Evolutionary conservation across 2,113 vertebrate genomes (phyloP).

Genomic region (Eublepharis macularius): DNA sequence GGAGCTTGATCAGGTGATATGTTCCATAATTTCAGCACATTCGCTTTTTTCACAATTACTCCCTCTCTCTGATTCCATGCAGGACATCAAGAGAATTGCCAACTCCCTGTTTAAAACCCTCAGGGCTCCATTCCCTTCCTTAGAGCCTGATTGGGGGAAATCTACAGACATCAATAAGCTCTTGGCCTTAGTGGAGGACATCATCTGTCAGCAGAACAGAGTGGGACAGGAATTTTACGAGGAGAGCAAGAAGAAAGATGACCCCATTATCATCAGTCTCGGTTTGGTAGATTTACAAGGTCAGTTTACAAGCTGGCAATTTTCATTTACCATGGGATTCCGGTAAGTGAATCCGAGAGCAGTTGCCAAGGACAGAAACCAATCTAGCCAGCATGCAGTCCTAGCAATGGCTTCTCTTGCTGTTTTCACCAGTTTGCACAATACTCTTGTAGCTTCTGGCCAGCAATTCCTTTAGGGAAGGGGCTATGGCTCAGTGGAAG

Average conservation of each 20-base stretch:
- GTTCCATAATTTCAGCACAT: background rate
- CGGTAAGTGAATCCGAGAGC: background rate
- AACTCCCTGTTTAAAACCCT: constrained; percentile 84
- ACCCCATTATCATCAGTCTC: constrained; percentile 71
- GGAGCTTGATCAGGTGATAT: background rate
- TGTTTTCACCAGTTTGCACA: background rate
- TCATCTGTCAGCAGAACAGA: constrained; percentile 83
- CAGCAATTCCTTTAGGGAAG: too few relatives aligned
- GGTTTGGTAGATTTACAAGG: constrained; percentile 78
- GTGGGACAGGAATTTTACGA: constrained; percentile 71
- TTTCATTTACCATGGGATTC: background rate
- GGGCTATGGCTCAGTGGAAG: too few relatives aligned
- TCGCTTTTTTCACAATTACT: background rate
- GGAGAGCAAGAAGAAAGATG: constrained; percentile 72
- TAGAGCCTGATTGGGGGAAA: constrained; percentile 71
- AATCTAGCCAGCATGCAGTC: background rate
- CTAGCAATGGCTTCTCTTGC: background rate
- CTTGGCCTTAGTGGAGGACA: constrained; percentile 85
- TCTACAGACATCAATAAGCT: constrained; percentile 85
- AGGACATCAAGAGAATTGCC: constrained; percentile 89
- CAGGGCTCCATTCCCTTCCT: constrained; percentile 75
- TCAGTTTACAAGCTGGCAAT: constrained; percentile 52
- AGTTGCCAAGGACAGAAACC: background rate
- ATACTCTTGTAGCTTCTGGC: background rate
- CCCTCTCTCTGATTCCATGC: constrained; percentile 6